phyloP scores from a whole-genome alignment of 2,797 vertebrate genomes.

The Clarias laeviceps region DNA sequence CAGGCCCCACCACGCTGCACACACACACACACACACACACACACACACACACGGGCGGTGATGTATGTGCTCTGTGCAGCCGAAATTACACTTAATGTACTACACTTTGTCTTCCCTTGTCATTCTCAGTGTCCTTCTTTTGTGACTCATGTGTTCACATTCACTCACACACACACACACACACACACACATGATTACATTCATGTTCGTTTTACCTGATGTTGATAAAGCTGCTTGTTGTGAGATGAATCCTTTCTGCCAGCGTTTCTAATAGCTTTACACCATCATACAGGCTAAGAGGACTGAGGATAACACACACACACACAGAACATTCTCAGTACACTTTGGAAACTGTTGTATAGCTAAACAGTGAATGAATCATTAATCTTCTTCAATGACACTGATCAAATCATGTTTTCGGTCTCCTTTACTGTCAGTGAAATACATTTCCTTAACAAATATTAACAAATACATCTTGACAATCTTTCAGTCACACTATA shows the following conservation, averaged over 20 bases:
- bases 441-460: not conserved
- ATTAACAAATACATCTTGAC: not conserved
- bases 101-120: conserved; percentile 42
- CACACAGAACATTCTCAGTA: not conserved
- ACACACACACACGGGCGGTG: conserved; percentile 10
- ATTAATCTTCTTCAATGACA: not conserved
- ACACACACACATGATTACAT: conserved; percentile 17
- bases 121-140: conserved; percentile 18
- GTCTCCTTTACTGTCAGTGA: not conserved
- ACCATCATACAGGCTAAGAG: conserved; percentile 83
- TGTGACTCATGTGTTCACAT: conserved; percentile 11
- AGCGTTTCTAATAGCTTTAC: conserved; percentile 88
- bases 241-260: conserved; percentile 86
- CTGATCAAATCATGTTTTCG: not conserved
- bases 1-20: conserved; percentile 86
- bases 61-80: conserved; percentile 40
- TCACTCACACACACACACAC: conserved; percentile 10
- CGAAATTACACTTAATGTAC: conserved; percentile 44
- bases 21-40: conserved; percentile 34
- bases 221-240: conserved; percentile 92
- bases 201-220: conserved; percentile 80
- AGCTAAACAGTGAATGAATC: not conserved
- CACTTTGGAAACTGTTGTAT: not conserved
- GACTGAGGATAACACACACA: conserved; percentile 69
- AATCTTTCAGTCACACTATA: not conserved